Conservation (phyloP, 2,113 vertebrate species). For the Sphyrna mokarran region DNA sequence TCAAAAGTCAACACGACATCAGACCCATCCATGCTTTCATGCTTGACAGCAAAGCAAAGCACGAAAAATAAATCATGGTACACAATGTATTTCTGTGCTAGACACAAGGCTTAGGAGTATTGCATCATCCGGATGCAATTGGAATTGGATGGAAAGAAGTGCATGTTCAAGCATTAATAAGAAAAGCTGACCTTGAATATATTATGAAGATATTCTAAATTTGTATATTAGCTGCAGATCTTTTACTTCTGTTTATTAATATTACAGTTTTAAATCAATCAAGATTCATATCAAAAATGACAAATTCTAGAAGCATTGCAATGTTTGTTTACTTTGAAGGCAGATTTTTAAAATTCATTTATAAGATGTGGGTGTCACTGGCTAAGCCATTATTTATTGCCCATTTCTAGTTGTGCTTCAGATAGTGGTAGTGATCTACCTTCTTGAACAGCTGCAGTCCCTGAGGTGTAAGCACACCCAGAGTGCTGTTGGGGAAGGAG, state of each 20-base stretch:
- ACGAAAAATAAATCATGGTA: background rate
- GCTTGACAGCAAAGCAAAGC: background rate
- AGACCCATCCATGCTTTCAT: background rate
- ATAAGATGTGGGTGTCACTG: too few species aligned
- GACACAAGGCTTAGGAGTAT: background rate
- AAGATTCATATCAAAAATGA: background rate
- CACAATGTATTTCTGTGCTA: background rate
- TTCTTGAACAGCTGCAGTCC: too few species aligned
- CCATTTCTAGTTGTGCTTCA: too few species aligned
- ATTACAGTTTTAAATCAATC: background rate
- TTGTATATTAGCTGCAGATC: background rate
- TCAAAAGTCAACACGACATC: background rate
- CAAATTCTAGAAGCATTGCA: background rate
- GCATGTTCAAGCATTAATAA: background rate
- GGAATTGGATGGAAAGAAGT: background rate
- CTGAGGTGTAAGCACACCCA: too few species aligned
- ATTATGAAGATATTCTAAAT: background rate
- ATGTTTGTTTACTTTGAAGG: background rate
- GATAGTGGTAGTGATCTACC: too few species aligned
- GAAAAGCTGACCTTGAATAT: background rate
- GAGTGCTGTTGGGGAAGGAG: too few species aligned
- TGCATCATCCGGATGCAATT: background rate
- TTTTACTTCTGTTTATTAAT: background rate
- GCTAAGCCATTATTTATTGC: too few species aligned
- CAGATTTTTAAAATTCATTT: background rate